phyloP scores from a whole-genome alignment of 2,113 vertebrate species.

The Lycocorax pyrrhopterus region DNA sequence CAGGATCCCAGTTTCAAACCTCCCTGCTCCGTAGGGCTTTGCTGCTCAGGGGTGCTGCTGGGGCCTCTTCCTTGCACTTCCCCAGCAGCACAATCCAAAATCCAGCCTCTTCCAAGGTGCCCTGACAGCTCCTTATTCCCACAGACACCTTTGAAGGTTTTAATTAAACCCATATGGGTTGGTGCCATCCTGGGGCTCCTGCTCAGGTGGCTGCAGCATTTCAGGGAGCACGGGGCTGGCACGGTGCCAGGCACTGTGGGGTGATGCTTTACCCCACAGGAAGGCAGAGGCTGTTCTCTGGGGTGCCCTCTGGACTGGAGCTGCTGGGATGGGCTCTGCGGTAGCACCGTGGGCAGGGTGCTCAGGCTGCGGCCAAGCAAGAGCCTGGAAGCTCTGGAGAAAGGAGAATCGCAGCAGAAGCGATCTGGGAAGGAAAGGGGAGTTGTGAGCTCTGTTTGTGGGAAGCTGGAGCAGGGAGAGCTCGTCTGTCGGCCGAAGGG shows the following conservation, averaged over 20 bases:
- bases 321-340: not conserved
- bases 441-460: not conserved
- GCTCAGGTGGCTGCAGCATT: rapidly evolving
- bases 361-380: rapidly evolving
- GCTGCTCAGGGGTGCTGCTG: rapidly evolving
- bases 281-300: not conserved
- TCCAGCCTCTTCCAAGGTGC: not conserved
- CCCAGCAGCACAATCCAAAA: not conserved
- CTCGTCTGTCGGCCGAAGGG: not conserved
- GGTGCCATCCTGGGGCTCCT: not conserved
- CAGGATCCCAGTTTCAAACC: not conserved
- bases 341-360: not conserved
- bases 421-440: rapidly evolving
- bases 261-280: rapidly evolving
- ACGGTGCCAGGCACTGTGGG: not conserved
- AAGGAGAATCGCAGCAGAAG: rapidly evolving
- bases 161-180: not conserved
- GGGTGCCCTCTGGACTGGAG: not conserved
- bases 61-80: not conserved
- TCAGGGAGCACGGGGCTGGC: rapidly evolving
- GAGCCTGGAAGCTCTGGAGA: not conserved
- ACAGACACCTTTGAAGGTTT: not conserved
- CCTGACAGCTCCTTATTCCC: not conserved
- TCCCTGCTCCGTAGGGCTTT: rapidly evolving
- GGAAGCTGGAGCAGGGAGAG: not conserved